Base-by-base conservation (phyloP, 2,888 invertebrate species). In the Rutpela maculata region DNA sequence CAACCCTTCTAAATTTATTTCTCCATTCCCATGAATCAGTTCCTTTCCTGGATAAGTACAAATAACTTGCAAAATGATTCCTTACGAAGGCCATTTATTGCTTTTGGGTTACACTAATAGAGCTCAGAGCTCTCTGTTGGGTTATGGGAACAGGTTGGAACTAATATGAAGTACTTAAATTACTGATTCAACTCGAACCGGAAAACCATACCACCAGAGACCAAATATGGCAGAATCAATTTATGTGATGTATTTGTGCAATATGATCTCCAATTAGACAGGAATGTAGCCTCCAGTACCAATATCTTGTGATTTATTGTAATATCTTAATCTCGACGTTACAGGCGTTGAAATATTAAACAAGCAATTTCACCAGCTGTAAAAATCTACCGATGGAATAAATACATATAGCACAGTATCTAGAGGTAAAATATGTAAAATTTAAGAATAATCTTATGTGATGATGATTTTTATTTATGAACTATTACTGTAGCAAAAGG, bases 171-270 rank as follows among this genome's bases (percentile, higher is more conserved):
- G 50, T 50, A n/a, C n/a, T n/a, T n/a, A 50, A 50, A 50, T 50
- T 50, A 65, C 17, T 19, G 26, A 62, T 50, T 72, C 31, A 59
- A 38, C 71, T 43, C 22, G 63, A 60, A 65, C 72, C 72, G 72
- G 72, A 72, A 72, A 63, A 55, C 31, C 57, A 73, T 73, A 73
- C 31, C 15, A 63, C 60, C 18, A 19, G 31, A 73, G 35, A 56
- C 73, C 73, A 65, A 65, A 65, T 73, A 73, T 17, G 65, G 73
- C 69, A 31, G 57, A 57, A 69, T 69, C 69, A 57, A 69, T 69
- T 69, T 69, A 56, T 73, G 43, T 35, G 63, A 63, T 63, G 62
- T 18, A 73, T 73, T 63, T 50, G n/a, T 57, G 31, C 35, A 73
- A 73, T 65, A 65, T 56, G 65, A 73, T 60, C 26, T 22, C 22